Conservation (phyloP, 2,888 invertebrate species). For the Pheosia tremula region DNA sequence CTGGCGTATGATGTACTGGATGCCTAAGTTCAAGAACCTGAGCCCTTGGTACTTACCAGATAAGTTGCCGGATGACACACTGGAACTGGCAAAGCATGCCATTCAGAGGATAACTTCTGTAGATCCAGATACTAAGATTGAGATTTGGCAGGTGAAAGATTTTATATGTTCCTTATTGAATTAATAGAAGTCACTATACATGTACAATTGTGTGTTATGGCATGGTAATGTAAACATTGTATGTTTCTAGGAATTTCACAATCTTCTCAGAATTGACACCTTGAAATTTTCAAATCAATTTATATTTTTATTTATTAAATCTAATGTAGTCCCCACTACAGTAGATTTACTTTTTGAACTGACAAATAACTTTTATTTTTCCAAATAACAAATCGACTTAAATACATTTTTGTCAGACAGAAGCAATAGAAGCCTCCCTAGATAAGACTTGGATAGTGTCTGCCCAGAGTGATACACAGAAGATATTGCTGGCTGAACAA, state of each 20-base stretch:
- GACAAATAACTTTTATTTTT: too few species aligned
- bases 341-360: too few species aligned
- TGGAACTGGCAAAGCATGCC: conserved; percentile 92
- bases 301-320: too few species aligned
- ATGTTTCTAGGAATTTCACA: too few species aligned
- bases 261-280: too few species aligned
- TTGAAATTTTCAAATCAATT: too few species aligned
- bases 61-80: conserved; percentile 89
- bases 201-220: too few species aligned
- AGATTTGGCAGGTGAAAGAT: conserved; percentile 85
- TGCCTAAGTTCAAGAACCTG: conserved; percentile 96
- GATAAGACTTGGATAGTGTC: conserved; percentile 97
- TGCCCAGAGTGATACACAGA: conserved; percentile 92
- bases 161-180: not conserved
- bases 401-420: conserved; percentile 77
- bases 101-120: conserved; percentile 93
- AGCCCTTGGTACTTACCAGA: conserved; percentile 94
- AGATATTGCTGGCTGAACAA: conserved; percentile 86
- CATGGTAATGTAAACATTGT: too few species aligned
- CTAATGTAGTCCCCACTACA: too few species aligned
- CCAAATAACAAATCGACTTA: not conserved
- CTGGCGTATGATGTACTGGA: conserved; percentile 95
- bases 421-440: conserved; percentile 88
- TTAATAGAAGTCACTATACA: too few species aligned
- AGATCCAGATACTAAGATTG: conserved; percentile 89